A percentile compares a stretch with the other conserved stretches of the same genome.
phyloP scores from a whole-genome alignment of 2,888 invertebrate species.

The Catocala fraxini region DNA sequence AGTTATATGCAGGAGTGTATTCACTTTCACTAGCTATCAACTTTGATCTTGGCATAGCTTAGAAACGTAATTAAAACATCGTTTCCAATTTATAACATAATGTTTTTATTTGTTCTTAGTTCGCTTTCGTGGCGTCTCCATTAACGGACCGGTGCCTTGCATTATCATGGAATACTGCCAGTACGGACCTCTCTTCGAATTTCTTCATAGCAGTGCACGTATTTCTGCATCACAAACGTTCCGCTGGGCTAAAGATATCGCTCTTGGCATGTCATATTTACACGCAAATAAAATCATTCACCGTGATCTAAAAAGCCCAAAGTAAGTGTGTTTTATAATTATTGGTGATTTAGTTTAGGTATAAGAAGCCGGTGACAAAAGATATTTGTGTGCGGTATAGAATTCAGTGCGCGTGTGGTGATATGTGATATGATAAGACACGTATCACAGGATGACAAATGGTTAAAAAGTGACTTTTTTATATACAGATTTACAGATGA shows the following conservation, averaged over 20 bases:
- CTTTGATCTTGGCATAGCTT: too few relatives aligned
- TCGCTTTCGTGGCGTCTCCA: slow-evolving; percentile 96
- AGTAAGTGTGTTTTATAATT: slow-evolving; percentile 89
- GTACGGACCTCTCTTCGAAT: slow-evolving; percentile 97
- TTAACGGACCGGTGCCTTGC: slow-evolving; percentile 96
- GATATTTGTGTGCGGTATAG: too few relatives aligned
- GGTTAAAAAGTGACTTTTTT: too few relatives aligned
- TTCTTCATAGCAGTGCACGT: slow-evolving; percentile 93
- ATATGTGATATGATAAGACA: too few relatives aligned
- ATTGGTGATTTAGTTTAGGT: neutral
- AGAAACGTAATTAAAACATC: too few relatives aligned
- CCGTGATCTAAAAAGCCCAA: slow-evolving; percentile 99
- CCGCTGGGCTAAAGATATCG: slow-evolving; percentile 98
- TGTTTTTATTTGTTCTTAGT: slow-evolving; percentile 55
- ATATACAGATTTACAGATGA: too few relatives aligned
- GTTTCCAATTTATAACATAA: neutral
- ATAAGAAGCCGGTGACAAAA: neutral
- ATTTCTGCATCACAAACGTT: slow-evolving; percentile 95
- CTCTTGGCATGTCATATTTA: slow-evolving; percentile 98
- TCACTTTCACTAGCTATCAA: too few relatives aligned
- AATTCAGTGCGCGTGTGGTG: too few relatives aligned
- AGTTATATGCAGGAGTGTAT: too few relatives aligned
- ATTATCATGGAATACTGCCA: slow-evolving; percentile 99
- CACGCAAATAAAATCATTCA: slow-evolving; percentile 99
- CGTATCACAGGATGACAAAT: too few relatives aligned